Percentiles rank a stretch among this genome's conserved stretches.
These are phyloP conservation scores for Drosophila villosipedis DNA, from an alignment of 2,888 invertebrate genomes.

Conservation along the genomic window DNA sequence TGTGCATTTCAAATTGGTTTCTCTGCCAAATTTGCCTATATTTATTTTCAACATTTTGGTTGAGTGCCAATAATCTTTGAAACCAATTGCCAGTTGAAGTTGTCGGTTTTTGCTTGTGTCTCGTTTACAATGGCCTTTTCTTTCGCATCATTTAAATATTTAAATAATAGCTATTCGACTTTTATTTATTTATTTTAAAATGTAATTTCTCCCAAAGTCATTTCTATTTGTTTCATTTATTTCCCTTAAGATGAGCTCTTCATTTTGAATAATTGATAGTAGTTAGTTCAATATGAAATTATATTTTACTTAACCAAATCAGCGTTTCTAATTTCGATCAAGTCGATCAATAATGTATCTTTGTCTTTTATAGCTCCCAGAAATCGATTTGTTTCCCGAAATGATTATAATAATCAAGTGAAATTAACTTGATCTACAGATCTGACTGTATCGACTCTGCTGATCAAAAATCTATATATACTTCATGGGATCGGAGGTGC, in stretches of 20 bases:
- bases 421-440: not conserved
- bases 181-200: not conserved
- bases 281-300: not conserved
- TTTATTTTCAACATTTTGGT: not conserved
- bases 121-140: not conserved
- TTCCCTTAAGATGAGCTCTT: not conserved
- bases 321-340: not conserved
- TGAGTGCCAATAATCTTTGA: not conserved
- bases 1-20: not conserved
- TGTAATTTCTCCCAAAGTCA: not conserved
- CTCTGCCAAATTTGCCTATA: not conserved
- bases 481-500: not conserved
- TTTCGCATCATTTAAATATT: not conserved
- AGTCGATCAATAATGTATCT: not conserved
- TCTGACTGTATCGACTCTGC: not conserved
- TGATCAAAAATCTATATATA: not conserved
- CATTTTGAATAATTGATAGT: not conserved
- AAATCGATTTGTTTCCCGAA: not conserved
- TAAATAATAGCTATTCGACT: not conserved
- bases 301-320: not conserved
- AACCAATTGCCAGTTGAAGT: too few species aligned
- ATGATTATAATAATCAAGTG: too few species aligned
- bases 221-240: not conserved
- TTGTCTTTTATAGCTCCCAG: not conserved
- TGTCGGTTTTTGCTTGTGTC: not conserved